phyloP scores from a whole-genome alignment of 2,113 vertebrate genomes.

The Murina feae region DNA sequence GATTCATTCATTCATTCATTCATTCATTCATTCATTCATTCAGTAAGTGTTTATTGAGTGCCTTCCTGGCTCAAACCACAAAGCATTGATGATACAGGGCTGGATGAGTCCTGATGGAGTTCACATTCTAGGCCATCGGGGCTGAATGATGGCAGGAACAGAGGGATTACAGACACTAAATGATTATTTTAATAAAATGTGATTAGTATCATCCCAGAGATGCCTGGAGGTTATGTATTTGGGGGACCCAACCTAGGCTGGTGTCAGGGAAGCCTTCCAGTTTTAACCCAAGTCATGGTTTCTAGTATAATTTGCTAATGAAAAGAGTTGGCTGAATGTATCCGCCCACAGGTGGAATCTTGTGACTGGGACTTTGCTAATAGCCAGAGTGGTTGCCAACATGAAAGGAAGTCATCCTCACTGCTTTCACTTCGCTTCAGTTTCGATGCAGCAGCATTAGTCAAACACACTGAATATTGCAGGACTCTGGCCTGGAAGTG shows the following conservation, averaged over 20 bases:
- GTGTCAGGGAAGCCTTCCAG: neutral
- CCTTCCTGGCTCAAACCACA: neutral
- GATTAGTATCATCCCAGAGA: neutral
- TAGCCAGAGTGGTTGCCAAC: neutral
- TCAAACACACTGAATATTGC: neutral
- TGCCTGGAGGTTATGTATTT: neutral
- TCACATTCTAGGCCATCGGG: neutral
- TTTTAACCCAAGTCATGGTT: neutral
- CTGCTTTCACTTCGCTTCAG: neutral
- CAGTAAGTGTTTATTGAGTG: neutral
- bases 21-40: conserved; percentile 37
- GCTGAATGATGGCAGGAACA: neutral
- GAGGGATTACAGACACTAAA: neutral
- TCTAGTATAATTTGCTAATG: neutral
- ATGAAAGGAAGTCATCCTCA: neutral
- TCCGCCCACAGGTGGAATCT: neutral
- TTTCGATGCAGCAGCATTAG: neutral
- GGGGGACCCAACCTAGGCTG: neutral
- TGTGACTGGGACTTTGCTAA: neutral
- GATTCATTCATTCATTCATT: neutral
- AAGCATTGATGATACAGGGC: neutral
- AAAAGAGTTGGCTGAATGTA: neutral
- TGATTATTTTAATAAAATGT: neutral
- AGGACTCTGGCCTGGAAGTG: neutral
- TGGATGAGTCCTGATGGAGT: neutral